Conservation (phyloP, 2,113 vertebrate species). For the Typhlomys cinereus region DNA sequence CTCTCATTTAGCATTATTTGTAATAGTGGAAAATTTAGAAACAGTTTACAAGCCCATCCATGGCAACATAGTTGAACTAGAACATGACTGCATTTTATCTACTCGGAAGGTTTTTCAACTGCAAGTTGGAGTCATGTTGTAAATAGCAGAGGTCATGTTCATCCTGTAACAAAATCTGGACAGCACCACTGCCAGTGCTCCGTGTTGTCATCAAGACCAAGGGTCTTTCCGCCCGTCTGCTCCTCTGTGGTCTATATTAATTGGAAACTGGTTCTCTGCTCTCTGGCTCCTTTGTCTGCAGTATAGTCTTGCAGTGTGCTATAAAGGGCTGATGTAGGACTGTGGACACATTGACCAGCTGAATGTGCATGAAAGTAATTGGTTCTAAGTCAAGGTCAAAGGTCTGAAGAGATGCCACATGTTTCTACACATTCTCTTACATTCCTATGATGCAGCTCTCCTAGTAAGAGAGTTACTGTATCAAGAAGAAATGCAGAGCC, state of each 20-base stretch:
- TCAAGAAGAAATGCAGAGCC: no score
- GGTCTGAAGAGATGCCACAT: no score
- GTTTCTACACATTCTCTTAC: no score
- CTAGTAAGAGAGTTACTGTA: no score
- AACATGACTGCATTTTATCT: conserved; percentile 8
- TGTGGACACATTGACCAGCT: background rate
- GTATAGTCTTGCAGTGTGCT: background rate
- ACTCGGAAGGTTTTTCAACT: conserved; percentile 41
- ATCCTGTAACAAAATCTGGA: background rate
- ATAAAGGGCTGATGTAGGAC: background rate
- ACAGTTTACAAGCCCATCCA: background rate
- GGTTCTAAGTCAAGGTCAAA: no score
- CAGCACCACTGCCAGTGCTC: no score
- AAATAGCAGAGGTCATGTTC: conserved; percentile 3
- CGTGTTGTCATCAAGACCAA: background rate
- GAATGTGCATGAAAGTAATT: background rate
- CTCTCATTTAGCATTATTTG: conserved; percentile 1
- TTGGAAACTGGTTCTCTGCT: background rate
- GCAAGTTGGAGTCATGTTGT: background rate
- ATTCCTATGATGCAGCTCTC: no score
- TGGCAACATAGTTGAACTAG: conserved; percentile 8
- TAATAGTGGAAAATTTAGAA: conserved; percentile 41
- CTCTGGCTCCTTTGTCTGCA: background rate
- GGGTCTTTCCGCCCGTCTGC: background rate
- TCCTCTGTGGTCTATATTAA: no score